Base-by-base conservation (phyloP, 2,113 vertebrate genomes). In the Entomyzon cyanotis region DNA sequence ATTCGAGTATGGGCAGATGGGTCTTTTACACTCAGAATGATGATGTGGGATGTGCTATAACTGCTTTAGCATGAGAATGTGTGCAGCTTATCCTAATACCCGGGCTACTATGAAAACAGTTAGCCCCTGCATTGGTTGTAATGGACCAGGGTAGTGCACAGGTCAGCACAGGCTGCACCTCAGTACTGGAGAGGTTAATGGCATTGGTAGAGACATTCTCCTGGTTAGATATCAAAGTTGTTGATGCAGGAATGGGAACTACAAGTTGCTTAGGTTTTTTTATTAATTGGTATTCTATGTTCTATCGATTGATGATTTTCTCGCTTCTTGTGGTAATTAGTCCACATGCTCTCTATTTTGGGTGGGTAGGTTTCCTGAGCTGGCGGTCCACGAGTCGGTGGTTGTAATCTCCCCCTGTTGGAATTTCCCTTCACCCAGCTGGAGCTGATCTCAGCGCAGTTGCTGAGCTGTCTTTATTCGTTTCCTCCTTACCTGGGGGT, bases 261-360 rank as follows among this genome's bases (percentile, higher is more conserved):
- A 67, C 10, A 59, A 52, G 33, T 59, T 33, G n/a, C 5, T 33
- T 14, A 33, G 18, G 6, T 53, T 64, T 53, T 64, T 65, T 67
- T 39, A 33, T 46, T 67, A 35, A 20, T 52, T 59, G 46, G 42
- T 28, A 52, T 44, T 81, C 44, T 52, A 9, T 47, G 19, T 46
- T 70, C 41, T 47, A 5, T 24, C 1, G 0, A 44, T 12, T 46
- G 19, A 52, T 24, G 1, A 10, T 28, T 68, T 68, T 68, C 37
- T 52, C 0, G 0, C 14, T 44, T 77, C 37, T 86, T 0, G 0
- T 37, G 17, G 33, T 46, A 30, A 46, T 67, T 67, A 59, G 19
- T 24, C 33, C 0, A 0, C 37, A 39, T 39, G 46, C 28, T 75
- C 39, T 39, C 39, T 39, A 39, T n/a, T 74, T 81, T 46, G 22